Conservation (phyloP, 2,797 vertebrate genomes). For the Acanthurus leucopareius region DNA sequence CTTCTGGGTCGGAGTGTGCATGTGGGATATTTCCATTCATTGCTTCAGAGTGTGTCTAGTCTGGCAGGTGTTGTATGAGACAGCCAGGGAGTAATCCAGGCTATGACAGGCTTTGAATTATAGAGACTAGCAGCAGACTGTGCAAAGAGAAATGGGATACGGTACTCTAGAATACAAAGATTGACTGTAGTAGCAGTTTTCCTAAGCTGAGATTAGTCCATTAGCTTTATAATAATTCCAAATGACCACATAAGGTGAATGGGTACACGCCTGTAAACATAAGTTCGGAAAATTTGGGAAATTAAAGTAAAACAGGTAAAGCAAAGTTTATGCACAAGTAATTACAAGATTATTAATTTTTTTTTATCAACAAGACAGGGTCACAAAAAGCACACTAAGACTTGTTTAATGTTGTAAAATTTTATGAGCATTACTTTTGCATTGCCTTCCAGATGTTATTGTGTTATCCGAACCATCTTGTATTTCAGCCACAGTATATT, state of each 20-base stretch:
- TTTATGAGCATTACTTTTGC: not conserved
- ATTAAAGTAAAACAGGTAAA: slow-evolving; percentile 22
- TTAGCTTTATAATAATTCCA: slow-evolving; percentile 26
- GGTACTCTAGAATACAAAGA: slow-evolving; percentile 43
- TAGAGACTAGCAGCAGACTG: slow-evolving; percentile 63
- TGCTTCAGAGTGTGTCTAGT: slow-evolving; percentile 62
- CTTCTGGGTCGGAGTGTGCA: slow-evolving; percentile 47
- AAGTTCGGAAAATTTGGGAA: not conserved
- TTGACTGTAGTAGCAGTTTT: slow-evolving; percentile 36
- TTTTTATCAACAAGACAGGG: not conserved
- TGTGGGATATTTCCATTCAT: slow-evolving; percentile 55
- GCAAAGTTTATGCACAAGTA: not conserved
- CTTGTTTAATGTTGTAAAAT: not conserved
- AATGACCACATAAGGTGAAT: slow-evolving; percentile 25
- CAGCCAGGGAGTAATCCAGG: slow-evolving; percentile 57
- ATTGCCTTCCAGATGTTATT: not conserved
- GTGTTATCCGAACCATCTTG: not conserved
- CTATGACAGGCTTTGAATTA: slow-evolving; percentile 71
- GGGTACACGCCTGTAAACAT: not conserved
- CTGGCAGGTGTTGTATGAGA: slow-evolving; percentile 72
- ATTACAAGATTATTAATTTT: not conserved
- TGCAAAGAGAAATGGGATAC: slow-evolving; percentile 57
- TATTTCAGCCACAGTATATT: not conserved
- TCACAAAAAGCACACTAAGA: not conserved
- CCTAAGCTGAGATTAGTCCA: slow-evolving; percentile 26